These are phyloP conservation scores for Micronycteris hirsuta DNA, from an alignment of 2,113 vertebrate species.

Conservation along the genomic window DNA sequence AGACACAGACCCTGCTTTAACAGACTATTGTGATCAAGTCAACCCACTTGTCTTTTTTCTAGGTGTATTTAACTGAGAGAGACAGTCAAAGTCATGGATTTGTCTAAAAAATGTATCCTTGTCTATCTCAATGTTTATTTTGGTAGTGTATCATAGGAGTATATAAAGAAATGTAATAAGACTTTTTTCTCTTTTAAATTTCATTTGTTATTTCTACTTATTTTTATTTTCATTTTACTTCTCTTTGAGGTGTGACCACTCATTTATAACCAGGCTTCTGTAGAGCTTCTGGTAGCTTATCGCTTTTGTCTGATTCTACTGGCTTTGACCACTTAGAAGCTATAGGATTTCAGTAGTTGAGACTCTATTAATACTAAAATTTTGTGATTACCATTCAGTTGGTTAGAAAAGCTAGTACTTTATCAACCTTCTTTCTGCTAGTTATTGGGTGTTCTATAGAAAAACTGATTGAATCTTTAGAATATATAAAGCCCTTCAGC, in stretches of 20 bases:
- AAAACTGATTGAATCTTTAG: background rate
- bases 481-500: background rate
- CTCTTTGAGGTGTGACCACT: background rate
- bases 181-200: background rate
- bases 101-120: background rate
- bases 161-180: background rate
- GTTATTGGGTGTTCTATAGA: background rate
- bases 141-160: background rate
- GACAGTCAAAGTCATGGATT: background rate
- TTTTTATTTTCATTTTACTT: background rate
- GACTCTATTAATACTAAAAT: background rate
- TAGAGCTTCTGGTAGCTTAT: background rate
- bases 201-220: background rate
- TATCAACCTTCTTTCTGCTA: background rate
- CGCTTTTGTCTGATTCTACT: background rate
- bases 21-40: background rate
- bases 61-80: slow-evolving; percentile 1
- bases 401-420: background rate
- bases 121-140: background rate
- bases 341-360: background rate
- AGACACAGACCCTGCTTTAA: background rate
- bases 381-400: background rate
- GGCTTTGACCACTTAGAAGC: background rate
- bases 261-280: background rate
- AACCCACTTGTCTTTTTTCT: background rate